Evolutionary conservation across 1,140 invertebrate genomes (phyloP), one percentile per base, ranked within the genome.

Genomic region (Drosophila sp.): DNA sequence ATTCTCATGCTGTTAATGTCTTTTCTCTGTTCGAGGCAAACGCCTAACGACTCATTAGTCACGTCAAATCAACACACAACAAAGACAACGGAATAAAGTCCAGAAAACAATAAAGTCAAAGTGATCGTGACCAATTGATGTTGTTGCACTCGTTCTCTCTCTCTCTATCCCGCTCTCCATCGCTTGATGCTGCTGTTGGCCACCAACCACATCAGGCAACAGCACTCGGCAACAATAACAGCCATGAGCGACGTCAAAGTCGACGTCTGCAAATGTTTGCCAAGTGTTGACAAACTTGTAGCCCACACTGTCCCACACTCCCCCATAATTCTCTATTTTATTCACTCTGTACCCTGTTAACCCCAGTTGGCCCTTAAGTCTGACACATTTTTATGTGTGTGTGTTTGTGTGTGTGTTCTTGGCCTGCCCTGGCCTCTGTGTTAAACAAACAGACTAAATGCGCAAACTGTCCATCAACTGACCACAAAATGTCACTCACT

Each of bases 91-190:
- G 70, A 65, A 72, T 80, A 67, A 74, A 41, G 38, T 34, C 46
- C 16, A 63, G 71, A 69, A 78, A 80, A 72, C 83, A 76, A 84
- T 84, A 87, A 78, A 76, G 51, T 34, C 83, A 76, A 87, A 86
- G 72, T 82, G 83, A 86, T 86, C 82, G 82, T 86, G 82, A 79
- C 83, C 82, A 87, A 86, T 86, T 86, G 78, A 54, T 69, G 64
- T 40, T 36, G 53, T 38, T 41, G 50, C 16, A 25, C 27, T 53
- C 34, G 16, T 9, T 25, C 46, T n/a, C 2, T 38, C 13, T 53
- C 27, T 11, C 45, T 56, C n/a, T 45, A 13, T 41, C 27, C 40
- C 18, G 4, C 43, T 13, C 7, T 36, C n/a, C 54, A n/a, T 29
- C 36, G 1, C n/a, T 38, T 6, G 21, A 21, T 21, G 21, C 13